These are phyloP conservation scores for Margarornis squamiger DNA, from an alignment of 2,797 vertebrate species.

Conservation along the genomic window DNA sequence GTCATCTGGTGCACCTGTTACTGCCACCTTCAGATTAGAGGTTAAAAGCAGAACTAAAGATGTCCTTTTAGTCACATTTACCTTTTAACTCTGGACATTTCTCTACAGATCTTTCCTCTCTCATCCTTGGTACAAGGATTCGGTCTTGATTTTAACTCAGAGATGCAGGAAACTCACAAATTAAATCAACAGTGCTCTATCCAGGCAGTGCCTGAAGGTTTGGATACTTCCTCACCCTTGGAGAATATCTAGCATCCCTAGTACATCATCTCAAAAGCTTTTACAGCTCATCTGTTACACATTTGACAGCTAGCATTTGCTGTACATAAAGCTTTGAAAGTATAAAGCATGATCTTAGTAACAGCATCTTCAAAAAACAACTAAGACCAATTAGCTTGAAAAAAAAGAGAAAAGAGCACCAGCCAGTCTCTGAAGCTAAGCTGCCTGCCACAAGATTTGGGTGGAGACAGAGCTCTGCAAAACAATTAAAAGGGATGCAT, in stretches of 20 bases:
- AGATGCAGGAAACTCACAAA: background rate
- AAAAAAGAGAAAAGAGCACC: background rate
- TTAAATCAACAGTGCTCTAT: background rate
- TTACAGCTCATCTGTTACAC: background rate
- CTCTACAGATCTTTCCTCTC: background rate
- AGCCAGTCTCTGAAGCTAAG: background rate
- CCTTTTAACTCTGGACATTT: background rate
- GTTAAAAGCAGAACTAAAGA: background rate
- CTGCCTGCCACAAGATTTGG: background rate
- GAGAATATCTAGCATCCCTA: background rate
- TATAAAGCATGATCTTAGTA: background rate
- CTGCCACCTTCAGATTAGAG: background rate
- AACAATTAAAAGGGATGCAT: background rate
- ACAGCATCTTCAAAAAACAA: background rate
- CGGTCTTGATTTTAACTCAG: background rate
- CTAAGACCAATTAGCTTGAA: background rate
- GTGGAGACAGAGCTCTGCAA: background rate
- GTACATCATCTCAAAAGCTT: background rate
- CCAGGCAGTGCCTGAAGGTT: background rate
- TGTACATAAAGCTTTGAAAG: background rate
- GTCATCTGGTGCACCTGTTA: background rate
- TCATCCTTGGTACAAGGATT: background rate
- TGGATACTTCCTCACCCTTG: background rate
- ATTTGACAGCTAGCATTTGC: background rate
- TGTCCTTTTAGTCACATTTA: background rate